phyloP scores from a whole-genome alignment of 2,888 invertebrate species.

The Agriotes lineatus region DNA sequence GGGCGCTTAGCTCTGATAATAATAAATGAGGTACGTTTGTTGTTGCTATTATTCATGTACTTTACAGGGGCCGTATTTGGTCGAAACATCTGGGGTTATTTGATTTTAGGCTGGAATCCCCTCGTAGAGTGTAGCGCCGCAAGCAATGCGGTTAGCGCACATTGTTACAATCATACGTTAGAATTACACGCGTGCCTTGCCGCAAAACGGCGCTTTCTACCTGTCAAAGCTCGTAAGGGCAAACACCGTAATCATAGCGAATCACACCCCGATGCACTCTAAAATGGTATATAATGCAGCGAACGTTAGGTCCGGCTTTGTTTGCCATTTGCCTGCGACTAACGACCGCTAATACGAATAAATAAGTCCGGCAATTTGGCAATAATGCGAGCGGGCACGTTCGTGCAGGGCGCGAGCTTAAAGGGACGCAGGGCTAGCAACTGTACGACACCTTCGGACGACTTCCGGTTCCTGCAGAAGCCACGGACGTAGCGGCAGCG shows the following conservation, averaged over 20 bases:
- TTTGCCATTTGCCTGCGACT: not conserved
- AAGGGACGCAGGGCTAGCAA: conserved; percentile 2
- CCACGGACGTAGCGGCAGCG: conserved; percentile 1
- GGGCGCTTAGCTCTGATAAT: conserved; percentile 20
- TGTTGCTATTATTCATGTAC: conserved; percentile 45
- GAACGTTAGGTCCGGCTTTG: not conserved
- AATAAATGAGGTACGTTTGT: conserved; percentile 47
- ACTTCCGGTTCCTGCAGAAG: conserved; percentile 28
- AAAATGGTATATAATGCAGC: conserved; percentile 1
- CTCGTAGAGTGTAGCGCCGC: conserved; percentile 60
- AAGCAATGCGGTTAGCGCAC: conserved; percentile 64
- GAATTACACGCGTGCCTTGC: conserved; percentile 49
- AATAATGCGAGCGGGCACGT: conserved; percentile 1
- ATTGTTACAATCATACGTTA: conserved; percentile 59
- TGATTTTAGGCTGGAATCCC: conserved; percentile 49
- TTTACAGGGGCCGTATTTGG: conserved; percentile 44
- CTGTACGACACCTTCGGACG: conserved; percentile 30
- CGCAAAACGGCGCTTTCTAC: conserved; percentile 41
- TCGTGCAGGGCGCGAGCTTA: conserved; percentile 1
- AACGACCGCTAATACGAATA: not conserved
- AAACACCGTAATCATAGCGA: conserved; percentile 24
- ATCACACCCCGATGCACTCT: conserved; percentile 28
- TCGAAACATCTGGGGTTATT: conserved; percentile 46
- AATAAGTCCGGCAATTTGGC: conserved; percentile 3
- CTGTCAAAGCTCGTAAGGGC: conserved; percentile 41